These are phyloP conservation scores for Oryzias melastigma DNA, from an alignment of 2,113 vertebrate species.

Conservation along the genomic window DNA sequence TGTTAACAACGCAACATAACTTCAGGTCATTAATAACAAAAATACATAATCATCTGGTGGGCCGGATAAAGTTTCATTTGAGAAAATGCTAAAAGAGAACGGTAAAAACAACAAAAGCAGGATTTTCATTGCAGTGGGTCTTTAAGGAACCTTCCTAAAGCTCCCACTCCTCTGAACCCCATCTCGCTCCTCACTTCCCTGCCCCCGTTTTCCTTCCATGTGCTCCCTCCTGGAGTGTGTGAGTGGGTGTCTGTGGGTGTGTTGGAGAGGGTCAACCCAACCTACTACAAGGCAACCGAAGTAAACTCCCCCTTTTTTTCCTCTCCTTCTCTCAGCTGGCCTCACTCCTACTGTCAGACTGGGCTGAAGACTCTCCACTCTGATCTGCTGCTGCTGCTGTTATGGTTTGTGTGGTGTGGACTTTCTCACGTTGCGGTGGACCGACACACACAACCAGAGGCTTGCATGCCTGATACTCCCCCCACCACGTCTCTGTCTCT, in stretches of 20 bases:
- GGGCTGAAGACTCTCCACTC: constrained; percentile 64
- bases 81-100: too few relatives aligned
- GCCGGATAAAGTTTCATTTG: too few relatives aligned
- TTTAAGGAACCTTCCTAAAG: constrained; percentile 49
- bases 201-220: constrained; percentile 57
- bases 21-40: too few relatives aligned
- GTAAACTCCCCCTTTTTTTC: constrained; percentile 54
- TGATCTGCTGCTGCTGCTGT: constrained; percentile 56
- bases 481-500: constrained; percentile 51
- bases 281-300: constrained; percentile 48
- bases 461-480: constrained; percentile 40
- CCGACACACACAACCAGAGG: constrained; percentile 29
- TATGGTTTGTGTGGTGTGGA: constrained; percentile 57
- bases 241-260: constrained; percentile 1
- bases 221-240: constrained; percentile 28
- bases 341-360: constrained; percentile 64
- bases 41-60: too few relatives aligned
- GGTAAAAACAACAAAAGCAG: too few relatives aligned
- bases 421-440: constrained; percentile 59
- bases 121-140: too few relatives aligned
- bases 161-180: constrained; percentile 46
- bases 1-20: too few relatives aligned
- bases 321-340: constrained; percentile 65
- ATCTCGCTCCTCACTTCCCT: constrained; percentile 59
- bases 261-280: constrained; percentile 33